Percentiles rank a stretch among this genome's conserved stretches.
phyloP scores from a whole-genome alignment of 2,888 invertebrate genomes.

The Lottia scabra region DNA sequence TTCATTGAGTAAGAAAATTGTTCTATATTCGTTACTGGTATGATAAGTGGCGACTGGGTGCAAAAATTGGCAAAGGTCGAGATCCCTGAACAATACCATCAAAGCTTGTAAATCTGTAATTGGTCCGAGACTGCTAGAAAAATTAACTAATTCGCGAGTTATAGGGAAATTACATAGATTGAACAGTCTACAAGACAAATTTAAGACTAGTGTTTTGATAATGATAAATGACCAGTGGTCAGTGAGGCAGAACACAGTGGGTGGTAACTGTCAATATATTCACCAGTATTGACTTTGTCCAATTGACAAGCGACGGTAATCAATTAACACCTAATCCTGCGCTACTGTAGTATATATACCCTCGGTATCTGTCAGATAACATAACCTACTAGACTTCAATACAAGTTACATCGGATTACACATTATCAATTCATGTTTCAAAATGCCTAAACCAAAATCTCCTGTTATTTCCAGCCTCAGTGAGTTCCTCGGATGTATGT shows the following conservation, averaged over 20 bases:
- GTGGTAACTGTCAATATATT: neutral
- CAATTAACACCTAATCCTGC: neutral
- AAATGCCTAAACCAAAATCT: neutral
- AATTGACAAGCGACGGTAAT: neutral
- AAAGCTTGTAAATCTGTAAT: neutral
- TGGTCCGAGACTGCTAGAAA: neutral
- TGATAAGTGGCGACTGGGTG: neutral
- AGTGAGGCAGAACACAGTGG: neutral
- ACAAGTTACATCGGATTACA: too few species aligned
- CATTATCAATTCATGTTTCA: neutral
- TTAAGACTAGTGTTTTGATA: neutral
- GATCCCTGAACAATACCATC: neutral
- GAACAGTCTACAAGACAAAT: too few species aligned
- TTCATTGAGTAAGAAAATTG: too few species aligned
- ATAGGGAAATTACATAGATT: neutral
- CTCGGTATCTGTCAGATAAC: too few species aligned
- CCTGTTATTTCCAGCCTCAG: slow-evolving; percentile 77
- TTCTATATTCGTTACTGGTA: too few species aligned
- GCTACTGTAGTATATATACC: too few species aligned
- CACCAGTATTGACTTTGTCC: neutral
- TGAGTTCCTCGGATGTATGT: slow-evolving; percentile 94
- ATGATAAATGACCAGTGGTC: neutral
- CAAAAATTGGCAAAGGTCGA: neutral
- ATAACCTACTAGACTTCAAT: too few species aligned
- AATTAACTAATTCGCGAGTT: neutral